Evolutionary conservation across 2,797 vertebrate genomes (phyloP).

Genomic region (Platyrinchus mystaceus): DNA sequence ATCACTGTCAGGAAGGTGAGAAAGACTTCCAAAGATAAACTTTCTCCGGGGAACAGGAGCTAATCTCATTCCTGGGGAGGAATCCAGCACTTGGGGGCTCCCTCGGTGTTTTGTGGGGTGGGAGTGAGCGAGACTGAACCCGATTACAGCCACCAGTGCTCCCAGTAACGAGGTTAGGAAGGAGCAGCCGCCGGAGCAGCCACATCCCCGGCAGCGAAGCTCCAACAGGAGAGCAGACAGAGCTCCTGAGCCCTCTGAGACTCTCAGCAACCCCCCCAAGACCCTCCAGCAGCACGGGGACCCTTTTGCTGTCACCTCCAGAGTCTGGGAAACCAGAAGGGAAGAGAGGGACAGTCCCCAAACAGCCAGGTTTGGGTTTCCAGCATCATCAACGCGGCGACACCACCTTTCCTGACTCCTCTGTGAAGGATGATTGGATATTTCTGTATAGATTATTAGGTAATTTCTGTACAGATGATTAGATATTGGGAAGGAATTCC

Average conservation of each 20-base stretch:
- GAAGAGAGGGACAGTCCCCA: background rate
- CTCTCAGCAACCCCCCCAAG: background rate
- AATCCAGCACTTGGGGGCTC: background rate
- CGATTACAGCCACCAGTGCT: background rate
- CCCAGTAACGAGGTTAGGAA: background rate
- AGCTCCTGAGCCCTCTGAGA: background rate
- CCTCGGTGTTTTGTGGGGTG: background rate
- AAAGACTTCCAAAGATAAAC: background rate
- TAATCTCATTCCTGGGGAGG: background rate
- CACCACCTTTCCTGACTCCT: fast-evolving
- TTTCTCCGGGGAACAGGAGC: no score
- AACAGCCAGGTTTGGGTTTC: fast-evolving
- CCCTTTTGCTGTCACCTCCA: background rate
- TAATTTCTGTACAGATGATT: background rate
- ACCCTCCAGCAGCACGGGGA: no score
- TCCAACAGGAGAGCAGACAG: background rate
- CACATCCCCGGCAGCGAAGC: background rate
- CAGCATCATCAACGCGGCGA: fast-evolving
- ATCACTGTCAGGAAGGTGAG: background rate
- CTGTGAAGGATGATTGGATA: no score
- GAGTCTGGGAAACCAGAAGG: background rate
- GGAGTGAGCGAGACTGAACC: background rate
- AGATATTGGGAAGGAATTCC: background rate
- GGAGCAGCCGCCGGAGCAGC: background rate
- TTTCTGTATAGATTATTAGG: background rate